phyloP scores from a whole-genome alignment of 2,888 invertebrate genomes.

The Quadroppia sp. region DNA sequence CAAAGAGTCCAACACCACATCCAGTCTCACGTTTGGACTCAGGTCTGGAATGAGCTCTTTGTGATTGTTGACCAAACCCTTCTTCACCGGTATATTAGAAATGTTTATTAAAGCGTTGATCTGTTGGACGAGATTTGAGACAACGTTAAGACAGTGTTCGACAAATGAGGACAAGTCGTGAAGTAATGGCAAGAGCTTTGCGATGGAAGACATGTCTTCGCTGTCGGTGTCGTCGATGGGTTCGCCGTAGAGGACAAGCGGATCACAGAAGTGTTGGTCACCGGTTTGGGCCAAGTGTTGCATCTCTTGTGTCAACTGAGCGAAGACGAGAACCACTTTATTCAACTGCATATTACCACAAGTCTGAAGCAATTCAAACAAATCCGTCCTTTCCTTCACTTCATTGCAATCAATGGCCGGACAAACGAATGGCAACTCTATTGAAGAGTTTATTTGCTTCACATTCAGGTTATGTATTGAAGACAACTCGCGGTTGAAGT shows the following conservation, averaged over 20 bases:
- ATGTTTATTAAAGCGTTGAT: slow-evolving; percentile 43
- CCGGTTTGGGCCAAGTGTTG: slow-evolving; percentile 55
- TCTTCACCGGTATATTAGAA: slow-evolving; percentile 10
- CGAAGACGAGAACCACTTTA: slow-evolving; percentile 68
- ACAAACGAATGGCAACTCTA: slow-evolving; percentile 11
- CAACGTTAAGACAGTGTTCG: slow-evolving; percentile 66
- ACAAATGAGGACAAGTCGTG: slow-evolving; percentile 64
- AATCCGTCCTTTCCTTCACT: slow-evolving; percentile 40
- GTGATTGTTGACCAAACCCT: neutral
- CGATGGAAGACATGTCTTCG: slow-evolving; percentile 47
- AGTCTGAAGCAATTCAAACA: slow-evolving; percentile 42
- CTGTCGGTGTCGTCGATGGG: neutral
- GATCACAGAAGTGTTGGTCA: slow-evolving; percentile 34
- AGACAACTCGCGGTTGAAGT: slow-evolving; percentile 12
- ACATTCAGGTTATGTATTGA: slow-evolving; percentile 27
- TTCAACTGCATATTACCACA: slow-evolving; percentile 49
- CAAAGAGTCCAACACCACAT: slow-evolving; percentile 54
- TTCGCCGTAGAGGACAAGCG: slow-evolving; percentile 42
- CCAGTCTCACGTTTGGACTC: slow-evolving; percentile 40
- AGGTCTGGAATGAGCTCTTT: slow-evolving; percentile 32
- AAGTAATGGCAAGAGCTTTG: slow-evolving; percentile 49
- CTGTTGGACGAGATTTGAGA: slow-evolving; percentile 69
- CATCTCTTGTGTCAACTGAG: slow-evolving; percentile 73
- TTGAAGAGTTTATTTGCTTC: slow-evolving; percentile 23
- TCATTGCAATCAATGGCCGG: slow-evolving; percentile 14